phyloP scores from a whole-genome alignment of 1,140 invertebrate species.

The Lepidurus arcticus region DNA sequence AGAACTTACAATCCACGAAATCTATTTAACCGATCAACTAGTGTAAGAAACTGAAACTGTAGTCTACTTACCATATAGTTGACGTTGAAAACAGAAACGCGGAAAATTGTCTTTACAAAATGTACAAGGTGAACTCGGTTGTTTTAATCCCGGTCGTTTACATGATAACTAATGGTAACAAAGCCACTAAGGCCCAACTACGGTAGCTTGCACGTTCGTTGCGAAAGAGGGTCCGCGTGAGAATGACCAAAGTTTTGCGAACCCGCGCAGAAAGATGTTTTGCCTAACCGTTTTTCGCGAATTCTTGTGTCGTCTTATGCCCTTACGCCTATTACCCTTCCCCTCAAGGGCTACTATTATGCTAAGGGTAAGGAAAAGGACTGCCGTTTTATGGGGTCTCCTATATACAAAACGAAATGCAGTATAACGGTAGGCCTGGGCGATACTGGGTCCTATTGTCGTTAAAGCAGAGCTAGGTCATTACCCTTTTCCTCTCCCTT shows the following conservation, averaged over 20 bases:
- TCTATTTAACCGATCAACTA: not conserved
- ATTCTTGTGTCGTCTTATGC: not conserved
- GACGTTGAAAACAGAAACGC: not conserved
- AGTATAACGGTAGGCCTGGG: constrained; percentile 8
- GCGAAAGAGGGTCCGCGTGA: not conserved
- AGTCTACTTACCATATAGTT: not conserved
- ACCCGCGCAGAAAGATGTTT: not conserved
- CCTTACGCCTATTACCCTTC: constrained; percentile 7
- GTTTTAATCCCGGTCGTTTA: not conserved
- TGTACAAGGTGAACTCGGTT: not conserved
- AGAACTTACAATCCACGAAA: not conserved
- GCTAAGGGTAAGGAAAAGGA: not conserved
- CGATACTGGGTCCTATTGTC: not conserved
- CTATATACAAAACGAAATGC: not conserved
- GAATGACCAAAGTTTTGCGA: not conserved
- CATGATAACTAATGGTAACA: not conserved
- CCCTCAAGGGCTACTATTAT: not conserved
- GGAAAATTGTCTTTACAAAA: not conserved
- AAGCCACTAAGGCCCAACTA: not conserved
- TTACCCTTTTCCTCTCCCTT: constrained; percentile 1
- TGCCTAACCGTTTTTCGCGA: not conserved
- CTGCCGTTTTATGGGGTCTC: constrained; percentile 1
- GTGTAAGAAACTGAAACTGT: not conserved
- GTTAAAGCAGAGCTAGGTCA: constrained; percentile 14
- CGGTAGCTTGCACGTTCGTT: not conserved